Percentiles rank a stretch among this genome's conserved stretches.
Conservation (phyloP, 2,888 invertebrate genomes). For the Meliscaeva auricollis region DNA sequence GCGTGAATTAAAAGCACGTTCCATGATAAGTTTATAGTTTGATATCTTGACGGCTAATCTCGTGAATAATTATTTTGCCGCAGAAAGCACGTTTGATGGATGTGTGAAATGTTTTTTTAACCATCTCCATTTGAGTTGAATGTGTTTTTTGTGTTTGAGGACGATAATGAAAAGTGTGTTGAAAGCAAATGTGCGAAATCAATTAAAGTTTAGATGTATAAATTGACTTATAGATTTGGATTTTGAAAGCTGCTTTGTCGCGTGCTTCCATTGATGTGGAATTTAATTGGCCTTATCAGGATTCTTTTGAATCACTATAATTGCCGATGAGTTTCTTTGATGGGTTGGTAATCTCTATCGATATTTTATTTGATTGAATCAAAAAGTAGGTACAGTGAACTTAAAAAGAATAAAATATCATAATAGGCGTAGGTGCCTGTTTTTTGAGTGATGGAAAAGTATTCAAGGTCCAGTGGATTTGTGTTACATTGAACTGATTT, state of each 20-base stretch:
- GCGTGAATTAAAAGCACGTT: conserved; percentile 14
- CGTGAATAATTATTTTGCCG: neutral
- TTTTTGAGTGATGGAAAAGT: neutral
- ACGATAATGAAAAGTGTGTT: neutral
- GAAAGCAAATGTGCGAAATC: neutral
- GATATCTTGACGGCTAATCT: neutral
- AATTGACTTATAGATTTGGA: neutral
- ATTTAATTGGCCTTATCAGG: neutral
- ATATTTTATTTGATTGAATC: neutral
- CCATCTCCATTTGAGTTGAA: too few species aligned
- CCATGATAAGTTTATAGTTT: neutral
- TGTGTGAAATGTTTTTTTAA: too few species aligned
- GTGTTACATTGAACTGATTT: neutral
- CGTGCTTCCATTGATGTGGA: neutral
- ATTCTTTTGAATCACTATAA: neutral
- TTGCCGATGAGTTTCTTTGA: neutral
- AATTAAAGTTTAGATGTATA: neutral
- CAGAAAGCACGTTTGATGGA: neutral
- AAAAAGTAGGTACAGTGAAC: neutral
- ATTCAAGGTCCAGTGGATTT: neutral
- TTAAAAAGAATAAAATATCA: neutral
- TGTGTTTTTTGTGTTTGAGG: neutral
- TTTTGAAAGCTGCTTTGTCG: too few species aligned
- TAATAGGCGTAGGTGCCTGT: neutral
- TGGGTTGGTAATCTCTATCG: neutral